These are phyloP conservation scores for Aspiorhynchus laticeps DNA, from an alignment of 2,113 vertebrate species.

Conservation along the genomic window DNA sequence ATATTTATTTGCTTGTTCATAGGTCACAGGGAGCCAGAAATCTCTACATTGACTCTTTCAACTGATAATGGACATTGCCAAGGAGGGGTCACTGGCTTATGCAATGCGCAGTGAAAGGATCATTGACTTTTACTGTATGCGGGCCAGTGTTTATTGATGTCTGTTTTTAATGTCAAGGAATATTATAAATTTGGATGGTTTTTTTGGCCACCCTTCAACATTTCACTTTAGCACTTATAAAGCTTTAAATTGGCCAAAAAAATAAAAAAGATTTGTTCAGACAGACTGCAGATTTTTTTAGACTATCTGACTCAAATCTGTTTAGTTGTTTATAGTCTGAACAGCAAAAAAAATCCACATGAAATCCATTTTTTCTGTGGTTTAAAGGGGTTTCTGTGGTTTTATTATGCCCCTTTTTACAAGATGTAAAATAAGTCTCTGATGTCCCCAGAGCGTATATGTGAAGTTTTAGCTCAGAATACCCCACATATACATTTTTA, in stretches of 20 bases:
- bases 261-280: background rate
- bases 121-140: background rate
- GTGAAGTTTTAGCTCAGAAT: too few relatives aligned
- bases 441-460: too few relatives aligned
- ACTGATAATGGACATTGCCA: slow-evolving; percentile 6
- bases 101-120: background rate
- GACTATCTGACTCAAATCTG: background rate
- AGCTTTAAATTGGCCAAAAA: background rate
- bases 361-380: background rate
- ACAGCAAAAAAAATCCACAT: background rate
- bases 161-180: slow-evolving; percentile 1
- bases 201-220: background rate
- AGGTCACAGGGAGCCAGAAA: background rate
- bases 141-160: background rate
- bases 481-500: too few relatives aligned
- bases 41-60: slow-evolving; percentile 40
- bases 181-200: background rate
- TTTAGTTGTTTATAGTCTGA: background rate
- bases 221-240: background rate
- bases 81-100: background rate
- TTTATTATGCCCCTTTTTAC: too few relatives aligned
- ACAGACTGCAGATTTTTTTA: background rate
- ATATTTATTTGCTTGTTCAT: slow-evolving; percentile 32
- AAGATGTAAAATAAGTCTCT: too few relatives aligned
- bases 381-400: too few relatives aligned